These are phyloP conservation scores for Corapipo altera DNA, from an alignment of 2,113 vertebrate species.

Conservation along the genomic window DNA sequence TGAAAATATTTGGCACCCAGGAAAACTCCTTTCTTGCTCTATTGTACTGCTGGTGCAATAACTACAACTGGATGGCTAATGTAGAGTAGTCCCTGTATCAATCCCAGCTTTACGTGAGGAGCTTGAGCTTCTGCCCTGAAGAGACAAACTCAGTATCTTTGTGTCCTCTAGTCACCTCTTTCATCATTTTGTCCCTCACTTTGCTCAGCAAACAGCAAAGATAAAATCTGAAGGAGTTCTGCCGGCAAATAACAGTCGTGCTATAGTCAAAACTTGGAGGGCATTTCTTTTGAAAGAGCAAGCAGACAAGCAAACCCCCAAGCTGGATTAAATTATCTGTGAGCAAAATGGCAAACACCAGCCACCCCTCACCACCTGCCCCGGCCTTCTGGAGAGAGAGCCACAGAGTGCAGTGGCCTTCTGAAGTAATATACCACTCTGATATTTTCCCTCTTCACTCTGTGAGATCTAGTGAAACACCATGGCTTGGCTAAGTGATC, in stretches of 20 bases:
- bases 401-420: neutral
- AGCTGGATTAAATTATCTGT: neutral
- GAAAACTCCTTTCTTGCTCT: neutral
- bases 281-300: neutral
- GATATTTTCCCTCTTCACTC: neutral
- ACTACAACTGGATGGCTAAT: neutral
- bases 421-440: neutral
- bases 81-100: neutral
- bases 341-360: neutral
- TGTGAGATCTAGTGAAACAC: neutral
- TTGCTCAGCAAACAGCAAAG: neutral
- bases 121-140: neutral
- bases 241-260: neutral
- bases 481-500: neutral
- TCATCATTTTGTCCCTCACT: neutral
- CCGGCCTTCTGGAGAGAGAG: neutral
- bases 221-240: neutral
- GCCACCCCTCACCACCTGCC: neutral
- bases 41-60: neutral
- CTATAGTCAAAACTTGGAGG: neutral
- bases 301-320: neutral
- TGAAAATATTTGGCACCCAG: neutral
- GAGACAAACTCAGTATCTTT: neutral
- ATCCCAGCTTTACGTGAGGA: neutral
- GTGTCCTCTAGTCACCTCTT: neutral